Base-by-base conservation (phyloP, 1,140 invertebrate genomes). In the Anastrepha obliqua region DNA sequence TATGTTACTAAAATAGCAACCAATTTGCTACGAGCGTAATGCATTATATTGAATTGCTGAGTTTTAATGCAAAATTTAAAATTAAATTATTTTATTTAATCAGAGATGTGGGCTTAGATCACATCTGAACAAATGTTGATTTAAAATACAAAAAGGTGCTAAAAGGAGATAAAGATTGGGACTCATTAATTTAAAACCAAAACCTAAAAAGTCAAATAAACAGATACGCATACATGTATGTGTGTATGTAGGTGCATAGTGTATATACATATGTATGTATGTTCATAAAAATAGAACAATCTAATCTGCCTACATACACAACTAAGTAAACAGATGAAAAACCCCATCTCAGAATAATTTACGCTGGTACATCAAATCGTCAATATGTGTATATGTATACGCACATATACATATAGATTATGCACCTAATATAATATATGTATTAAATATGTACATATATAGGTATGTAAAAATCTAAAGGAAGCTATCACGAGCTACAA, bases 401-500 rank as follows among this genome's bases (percentile, higher is more conserved):
- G 2, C 9, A 55, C 9, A 9, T 55, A 8, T 67, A 39, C 39
- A 44, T 74, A 74, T 74, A 74, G 7, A 47, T 15, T 58, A 11
- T 81, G 2, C 17, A 55, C 70, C 13, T 74, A 64, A 17, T 64
- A 5, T 74, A 64, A 17, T 64, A 5, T 29, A 29, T 29, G 60
- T 62, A 9, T 1, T 67, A 67, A 29, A 67, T 67, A 67, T 39
- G n/a, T 67, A 67, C 4, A 67, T 67, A 67, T 39, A 2, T 29
- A 39, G 5, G 5, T 39, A 5, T 29, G 17, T 62, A 6, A n/a
- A 62, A n/a, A 67, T 7, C 17, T 81, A 81, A 81, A 81, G 51
- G 47, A 58, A 81, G 44, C 44, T 81, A 81, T 81, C 74, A 8
- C 47, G 47, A 81, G 74, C 74, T 81, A 47, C 74, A 81, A 55